Evolutionary conservation across 2,113 vertebrate species (phyloP).

Genomic region (Talpa occidentalis): DNA sequence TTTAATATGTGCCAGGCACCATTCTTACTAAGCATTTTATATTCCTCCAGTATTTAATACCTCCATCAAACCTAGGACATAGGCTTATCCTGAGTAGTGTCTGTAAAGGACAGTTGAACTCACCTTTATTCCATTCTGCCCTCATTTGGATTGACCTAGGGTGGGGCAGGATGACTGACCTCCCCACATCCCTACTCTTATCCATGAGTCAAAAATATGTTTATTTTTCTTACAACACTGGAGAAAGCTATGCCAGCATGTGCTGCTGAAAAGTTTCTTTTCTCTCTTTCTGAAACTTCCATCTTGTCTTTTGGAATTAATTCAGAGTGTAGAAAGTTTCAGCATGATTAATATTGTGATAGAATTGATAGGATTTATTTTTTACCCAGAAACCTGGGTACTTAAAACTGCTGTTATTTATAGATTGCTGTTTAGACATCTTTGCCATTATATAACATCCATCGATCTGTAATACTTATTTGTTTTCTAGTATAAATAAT

Average conservation of each 20-base stretch:
- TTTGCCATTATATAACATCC: background rate
- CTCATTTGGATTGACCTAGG: background rate
- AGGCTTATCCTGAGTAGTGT: background rate
- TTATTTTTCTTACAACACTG: background rate
- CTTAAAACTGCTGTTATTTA: conserved; percentile 18
- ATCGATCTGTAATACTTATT: conserved; percentile 6
- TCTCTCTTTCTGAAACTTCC: too few species aligned
- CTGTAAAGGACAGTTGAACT: background rate
- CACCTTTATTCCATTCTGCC: background rate
- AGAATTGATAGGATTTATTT: conserved; percentile 20
- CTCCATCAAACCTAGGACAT: background rate
- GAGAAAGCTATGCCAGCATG: background rate
- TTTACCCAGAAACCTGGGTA: background rate
- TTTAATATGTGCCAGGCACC: background rate
- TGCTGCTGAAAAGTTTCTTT: background rate
- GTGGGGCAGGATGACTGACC: background rate
- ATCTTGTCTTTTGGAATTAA: conserved; percentile 18
- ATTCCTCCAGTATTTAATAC: background rate
- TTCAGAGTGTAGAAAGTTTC: background rate
- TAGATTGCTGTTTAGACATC: background rate
- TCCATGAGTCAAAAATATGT: background rate
- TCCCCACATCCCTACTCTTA: background rate
- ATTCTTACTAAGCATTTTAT: background rate
- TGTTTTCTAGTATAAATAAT: conserved; percentile 28
- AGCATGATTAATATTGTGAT: background rate